phyloP scores from a whole-genome alignment of 1,140 invertebrate genomes.

The Microplitis demolitor region DNA sequence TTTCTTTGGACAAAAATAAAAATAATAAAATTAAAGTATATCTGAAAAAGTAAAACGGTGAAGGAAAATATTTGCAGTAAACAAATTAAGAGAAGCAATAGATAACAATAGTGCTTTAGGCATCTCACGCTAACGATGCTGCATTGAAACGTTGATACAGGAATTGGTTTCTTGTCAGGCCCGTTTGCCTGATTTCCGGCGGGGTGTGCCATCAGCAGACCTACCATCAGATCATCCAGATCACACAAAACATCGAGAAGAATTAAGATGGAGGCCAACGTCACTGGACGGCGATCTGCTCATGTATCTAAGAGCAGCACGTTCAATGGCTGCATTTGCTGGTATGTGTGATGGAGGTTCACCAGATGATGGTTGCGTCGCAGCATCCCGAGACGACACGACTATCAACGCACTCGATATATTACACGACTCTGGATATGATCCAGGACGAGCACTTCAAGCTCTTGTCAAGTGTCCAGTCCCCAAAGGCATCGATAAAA shows the following conservation, averaged over 20 bases:
- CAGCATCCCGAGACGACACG: constrained; percentile 94
- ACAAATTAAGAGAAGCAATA: neutral
- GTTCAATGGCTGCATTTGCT: constrained; percentile 93
- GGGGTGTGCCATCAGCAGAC: constrained; percentile 70
- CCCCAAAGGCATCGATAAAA: constrained; percentile 95
- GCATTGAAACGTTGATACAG: constrained; percentile 56
- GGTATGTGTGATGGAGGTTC: constrained; percentile 98
- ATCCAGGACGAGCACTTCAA: constrained; percentile 93
- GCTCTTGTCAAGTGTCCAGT: constrained; percentile 96
- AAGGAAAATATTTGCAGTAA: neutral
- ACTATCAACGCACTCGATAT: constrained; percentile 97
- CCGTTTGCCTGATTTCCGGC: constrained; percentile 79
- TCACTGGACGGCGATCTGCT: constrained; percentile 92
- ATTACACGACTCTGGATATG: constrained; percentile 92
- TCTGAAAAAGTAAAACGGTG: neutral
- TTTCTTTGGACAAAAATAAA: too few species aligned
- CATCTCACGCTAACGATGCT: constrained; percentile 51
- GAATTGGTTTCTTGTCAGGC: constrained; percentile 69
- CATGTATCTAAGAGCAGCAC: constrained; percentile 95
- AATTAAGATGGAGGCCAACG: constrained; percentile 91
- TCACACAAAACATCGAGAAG: constrained; percentile 78
- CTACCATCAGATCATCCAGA: constrained; percentile 78
- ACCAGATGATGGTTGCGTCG: constrained; percentile 94
- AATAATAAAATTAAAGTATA: neutral
- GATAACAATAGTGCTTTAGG: constrained; percentile 12